These are phyloP conservation scores for Leucania comma DNA, from an alignment of 2,888 invertebrate species.

Conservation along the genomic window DNA sequence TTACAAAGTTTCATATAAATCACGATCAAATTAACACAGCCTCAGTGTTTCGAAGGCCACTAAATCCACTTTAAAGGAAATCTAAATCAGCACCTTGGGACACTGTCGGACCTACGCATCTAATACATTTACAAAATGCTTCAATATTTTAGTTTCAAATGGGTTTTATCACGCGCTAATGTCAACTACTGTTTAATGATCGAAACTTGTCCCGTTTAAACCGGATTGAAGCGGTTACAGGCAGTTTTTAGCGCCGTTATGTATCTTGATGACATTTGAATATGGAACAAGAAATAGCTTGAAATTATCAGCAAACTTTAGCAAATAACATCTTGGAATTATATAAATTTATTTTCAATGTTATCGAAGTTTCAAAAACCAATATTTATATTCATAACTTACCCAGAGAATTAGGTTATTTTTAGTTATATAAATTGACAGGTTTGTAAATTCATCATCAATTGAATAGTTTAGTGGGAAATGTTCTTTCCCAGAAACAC, in stretches of 20 bases:
- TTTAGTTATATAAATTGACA: not conserved
- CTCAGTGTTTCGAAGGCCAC: slow-evolving; percentile 22
- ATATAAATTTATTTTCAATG: not conserved
- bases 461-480: not conserved
- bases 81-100: slow-evolving; percentile 29
- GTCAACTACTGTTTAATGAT: slow-evolving; percentile 76
- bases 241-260: slow-evolving; percentile 83
- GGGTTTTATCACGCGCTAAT: slow-evolving; percentile 74
- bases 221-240: slow-evolving; percentile 76
- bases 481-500: slow-evolving; percentile 3
- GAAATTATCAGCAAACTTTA: slow-evolving; percentile 63
- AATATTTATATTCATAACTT: not conserved
- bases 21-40: slow-evolving; percentile 37
- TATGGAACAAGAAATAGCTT: slow-evolving; percentile 76
- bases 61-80: slow-evolving; percentile 27
- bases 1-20: slow-evolving; percentile 39
- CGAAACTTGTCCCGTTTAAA: slow-evolving; percentile 78
- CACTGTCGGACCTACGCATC: slow-evolving; percentile 32
- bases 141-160: slow-evolving; percentile 71
- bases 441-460: slow-evolving; percentile 15
- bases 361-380: not conserved
- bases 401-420: not conserved
- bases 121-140: slow-evolving; percentile 56
- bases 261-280: slow-evolving; percentile 76
- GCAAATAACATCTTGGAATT: slow-evolving; percentile 2